Evolutionary conservation across 2,888 invertebrate genomes (phyloP).

Genomic region (Mythimna loreyi): DNA sequence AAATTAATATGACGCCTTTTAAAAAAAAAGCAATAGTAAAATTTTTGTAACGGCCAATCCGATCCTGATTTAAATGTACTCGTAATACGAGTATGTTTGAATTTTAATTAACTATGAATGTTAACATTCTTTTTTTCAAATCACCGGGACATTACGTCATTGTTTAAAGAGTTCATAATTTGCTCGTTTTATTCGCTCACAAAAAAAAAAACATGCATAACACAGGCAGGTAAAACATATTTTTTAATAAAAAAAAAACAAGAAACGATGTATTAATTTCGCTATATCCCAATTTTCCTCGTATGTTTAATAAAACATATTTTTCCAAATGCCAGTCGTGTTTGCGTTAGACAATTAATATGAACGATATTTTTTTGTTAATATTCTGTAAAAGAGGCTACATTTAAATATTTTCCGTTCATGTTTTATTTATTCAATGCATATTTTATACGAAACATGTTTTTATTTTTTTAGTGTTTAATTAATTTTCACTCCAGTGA

Average conservation of each 20-base stretch:
- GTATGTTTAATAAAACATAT: conserved; percentile 20
- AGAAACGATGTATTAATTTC: neutral
- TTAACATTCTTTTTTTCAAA: too few relatives aligned
- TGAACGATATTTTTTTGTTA: neutral
- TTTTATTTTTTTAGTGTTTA: neutral
- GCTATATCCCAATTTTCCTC: conserved; percentile 15
- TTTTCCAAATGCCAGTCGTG: neutral
- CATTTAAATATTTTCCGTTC: neutral
- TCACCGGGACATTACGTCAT: too few relatives aligned
- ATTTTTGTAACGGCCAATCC: neutral
- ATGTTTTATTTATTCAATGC: neutral
- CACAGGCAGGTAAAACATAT: neutral
- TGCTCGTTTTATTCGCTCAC: neutral
- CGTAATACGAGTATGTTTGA: conserved; percentile 11
- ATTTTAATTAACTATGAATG: conserved; percentile 19
- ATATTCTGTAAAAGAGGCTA: neutral
- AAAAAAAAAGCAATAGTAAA: too few relatives aligned
- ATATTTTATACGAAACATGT: neutral
- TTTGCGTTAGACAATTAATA: conserved; percentile 9
- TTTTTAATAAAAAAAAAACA: conserved; percentile 9
- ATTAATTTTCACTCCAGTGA: neutral
- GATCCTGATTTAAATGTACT: neutral
- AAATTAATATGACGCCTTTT: neutral
- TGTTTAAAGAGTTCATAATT: neutral
- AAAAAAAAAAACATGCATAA: neutral